Conservation (phyloP, 2,113 vertebrate species). For the Thinocorus orbignyianus region DNA sequence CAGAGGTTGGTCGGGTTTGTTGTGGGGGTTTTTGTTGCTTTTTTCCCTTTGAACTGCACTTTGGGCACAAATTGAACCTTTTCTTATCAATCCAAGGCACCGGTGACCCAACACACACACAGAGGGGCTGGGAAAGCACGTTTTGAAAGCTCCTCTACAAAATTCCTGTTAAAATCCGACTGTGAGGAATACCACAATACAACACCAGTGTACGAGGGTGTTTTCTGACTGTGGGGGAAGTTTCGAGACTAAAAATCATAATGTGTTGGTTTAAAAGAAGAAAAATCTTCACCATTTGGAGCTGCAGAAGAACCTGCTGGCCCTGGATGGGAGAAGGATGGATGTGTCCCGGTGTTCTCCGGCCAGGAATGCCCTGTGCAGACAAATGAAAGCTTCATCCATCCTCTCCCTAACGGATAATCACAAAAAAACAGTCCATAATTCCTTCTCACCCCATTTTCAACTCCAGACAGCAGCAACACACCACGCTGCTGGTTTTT, state of each 20-base stretch:
- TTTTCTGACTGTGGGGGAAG: background rate
- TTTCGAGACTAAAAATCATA: background rate
- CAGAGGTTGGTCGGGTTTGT: background rate
- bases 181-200: background rate
- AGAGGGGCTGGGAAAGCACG: background rate
- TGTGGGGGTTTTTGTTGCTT: background rate
- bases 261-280: background rate
- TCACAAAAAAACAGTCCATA: background rate
- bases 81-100: background rate
- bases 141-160: background rate
- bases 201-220: background rate
- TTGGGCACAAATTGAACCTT: background rate
- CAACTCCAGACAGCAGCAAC: background rate
- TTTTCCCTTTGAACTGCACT: slow-evolving; percentile 1
- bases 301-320: background rate
- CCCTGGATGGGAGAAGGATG: background rate
- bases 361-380: background rate
- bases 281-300: background rate
- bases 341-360: background rate
- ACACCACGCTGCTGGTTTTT: background rate
- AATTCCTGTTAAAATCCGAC: background rate
- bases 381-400: background rate
- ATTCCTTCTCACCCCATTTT: background rate
- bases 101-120: background rate
- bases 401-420: background rate